These are phyloP conservation scores for Electrophaes corylata DNA, from an alignment of 2,888 invertebrate genomes.

Conservation along the genomic window DNA sequence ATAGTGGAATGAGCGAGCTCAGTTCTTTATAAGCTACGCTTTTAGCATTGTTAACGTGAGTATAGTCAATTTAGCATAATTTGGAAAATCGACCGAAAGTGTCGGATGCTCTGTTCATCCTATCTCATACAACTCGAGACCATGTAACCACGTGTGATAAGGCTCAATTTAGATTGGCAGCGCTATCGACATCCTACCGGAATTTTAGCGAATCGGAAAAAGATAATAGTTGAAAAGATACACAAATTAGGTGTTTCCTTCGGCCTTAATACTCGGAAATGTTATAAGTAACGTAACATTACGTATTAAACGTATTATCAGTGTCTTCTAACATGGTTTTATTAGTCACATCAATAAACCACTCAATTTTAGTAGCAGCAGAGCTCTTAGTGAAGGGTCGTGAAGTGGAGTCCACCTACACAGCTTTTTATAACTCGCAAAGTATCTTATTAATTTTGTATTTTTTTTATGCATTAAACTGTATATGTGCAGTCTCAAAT, in stretches of 20 bases:
- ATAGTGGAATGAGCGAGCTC: slow-evolving; percentile 11
- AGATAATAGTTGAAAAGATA: slow-evolving; percentile 74
- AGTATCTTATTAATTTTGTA: too few species aligned
- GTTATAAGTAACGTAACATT: slow-evolving; percentile 21
- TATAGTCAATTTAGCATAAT: slow-evolving; percentile 51
- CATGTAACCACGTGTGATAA: slow-evolving; percentile 28
- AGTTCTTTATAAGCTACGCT: slow-evolving; percentile 11
- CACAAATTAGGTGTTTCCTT: slow-evolving; percentile 74
- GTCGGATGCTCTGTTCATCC: slow-evolving; percentile 45
- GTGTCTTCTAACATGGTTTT: background rate
- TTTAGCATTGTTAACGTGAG: slow-evolving; percentile 38
- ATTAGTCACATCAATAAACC: background rate
- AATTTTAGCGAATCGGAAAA: slow-evolving; percentile 77
- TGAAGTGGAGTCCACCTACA: too few species aligned
- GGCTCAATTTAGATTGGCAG: slow-evolving; percentile 38
- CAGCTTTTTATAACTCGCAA: too few species aligned
- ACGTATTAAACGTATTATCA: background rate
- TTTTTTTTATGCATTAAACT: too few species aligned
- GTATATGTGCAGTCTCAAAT: too few species aligned
- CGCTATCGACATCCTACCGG: slow-evolving; percentile 54
- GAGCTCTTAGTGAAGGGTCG: too few species aligned
- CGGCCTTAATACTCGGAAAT: slow-evolving; percentile 71
- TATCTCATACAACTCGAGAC: slow-evolving; percentile 21
- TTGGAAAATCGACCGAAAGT: slow-evolving; percentile 58
- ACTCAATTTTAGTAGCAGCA: too few species aligned